Conservation (phyloP, 1,140 invertebrate genomes). For the Drosophila navojoa region DNA sequence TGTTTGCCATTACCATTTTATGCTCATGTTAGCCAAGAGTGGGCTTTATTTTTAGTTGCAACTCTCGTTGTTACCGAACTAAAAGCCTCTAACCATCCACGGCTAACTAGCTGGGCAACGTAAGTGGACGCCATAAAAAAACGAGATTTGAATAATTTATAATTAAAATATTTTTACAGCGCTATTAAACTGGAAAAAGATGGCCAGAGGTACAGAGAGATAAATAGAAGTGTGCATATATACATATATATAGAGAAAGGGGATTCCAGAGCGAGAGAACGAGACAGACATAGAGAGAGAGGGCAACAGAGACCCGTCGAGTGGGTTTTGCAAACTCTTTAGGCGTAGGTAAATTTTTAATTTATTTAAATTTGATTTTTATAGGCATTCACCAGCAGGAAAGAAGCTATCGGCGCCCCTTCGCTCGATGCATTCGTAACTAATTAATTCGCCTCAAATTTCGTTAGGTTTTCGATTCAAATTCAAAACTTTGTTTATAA, state of each 20-base stretch:
- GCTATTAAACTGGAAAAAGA: conserved; percentile 21
- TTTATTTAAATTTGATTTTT: conserved; percentile 72
- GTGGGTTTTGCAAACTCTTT: conserved; percentile 42
- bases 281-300: neutral
- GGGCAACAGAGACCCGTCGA: conserved; percentile 5
- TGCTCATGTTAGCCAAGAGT: neutral
- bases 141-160: conserved; percentile 67
- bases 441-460: conserved; percentile 69
- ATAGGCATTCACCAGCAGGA: conserved; percentile 67
- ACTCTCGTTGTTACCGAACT: conserved; percentile 10
- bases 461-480: conserved; percentile 42
- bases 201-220: conserved; percentile 1
- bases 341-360: conserved; percentile 63
- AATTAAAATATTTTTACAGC: conserved; percentile 70
- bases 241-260: neutral
- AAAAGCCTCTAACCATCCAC: neutral
- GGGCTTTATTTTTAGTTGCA: neutral
- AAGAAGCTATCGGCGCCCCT: conserved; percentile 38
- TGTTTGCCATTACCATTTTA: neutral
- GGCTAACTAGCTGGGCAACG: conserved; percentile 23
- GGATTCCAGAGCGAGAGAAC: neutral
- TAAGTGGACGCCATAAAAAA: conserved; percentile 46
- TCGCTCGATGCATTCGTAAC: conserved; percentile 66
- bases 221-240: neutral
- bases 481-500: conserved; percentile 33